Conservation (phyloP, 1,140 invertebrate genomes). For the Halyomorpha halys region DNA sequence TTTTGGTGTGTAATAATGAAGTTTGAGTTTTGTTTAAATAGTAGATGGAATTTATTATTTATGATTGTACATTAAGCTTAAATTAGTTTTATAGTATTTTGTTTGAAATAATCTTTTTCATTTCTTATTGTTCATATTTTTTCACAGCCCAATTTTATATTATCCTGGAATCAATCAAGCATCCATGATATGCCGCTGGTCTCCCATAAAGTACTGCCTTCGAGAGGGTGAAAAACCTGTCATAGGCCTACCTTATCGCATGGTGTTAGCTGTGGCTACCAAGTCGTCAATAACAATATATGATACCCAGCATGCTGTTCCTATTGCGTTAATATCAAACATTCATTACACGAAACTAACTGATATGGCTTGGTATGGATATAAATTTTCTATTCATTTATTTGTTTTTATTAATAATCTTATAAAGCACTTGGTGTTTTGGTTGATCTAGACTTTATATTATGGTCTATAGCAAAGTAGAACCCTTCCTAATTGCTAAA, state of each 20-base stretch:
- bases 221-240: constrained; percentile 44
- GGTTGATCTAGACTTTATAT: no score
- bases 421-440: no score
- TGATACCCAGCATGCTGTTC: constrained; percentile 79
- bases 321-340: constrained; percentile 76
- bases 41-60: no score
- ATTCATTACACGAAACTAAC: constrained; percentile 90
- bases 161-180: constrained; percentile 68
- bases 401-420: background rate
- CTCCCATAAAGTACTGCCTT: constrained; percentile 62
- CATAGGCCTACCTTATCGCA: constrained; percentile 64
- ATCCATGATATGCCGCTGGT: constrained; percentile 71
- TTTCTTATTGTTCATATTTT: constrained; percentile 13
- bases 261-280: constrained; percentile 84
- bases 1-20: no score
- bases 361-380: constrained; percentile 72
- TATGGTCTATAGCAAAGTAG: no score
- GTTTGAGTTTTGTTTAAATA: no score
- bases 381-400: constrained; percentile 18
- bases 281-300: constrained; percentile 76
- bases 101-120: no score
- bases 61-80: no score
- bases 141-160: constrained; percentile 63
- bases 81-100: no score
- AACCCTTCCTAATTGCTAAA: no score